Evolutionary conservation across 2,113 vertebrate genomes (phyloP).

Genomic region (Accipiter virgatus): DNA sequence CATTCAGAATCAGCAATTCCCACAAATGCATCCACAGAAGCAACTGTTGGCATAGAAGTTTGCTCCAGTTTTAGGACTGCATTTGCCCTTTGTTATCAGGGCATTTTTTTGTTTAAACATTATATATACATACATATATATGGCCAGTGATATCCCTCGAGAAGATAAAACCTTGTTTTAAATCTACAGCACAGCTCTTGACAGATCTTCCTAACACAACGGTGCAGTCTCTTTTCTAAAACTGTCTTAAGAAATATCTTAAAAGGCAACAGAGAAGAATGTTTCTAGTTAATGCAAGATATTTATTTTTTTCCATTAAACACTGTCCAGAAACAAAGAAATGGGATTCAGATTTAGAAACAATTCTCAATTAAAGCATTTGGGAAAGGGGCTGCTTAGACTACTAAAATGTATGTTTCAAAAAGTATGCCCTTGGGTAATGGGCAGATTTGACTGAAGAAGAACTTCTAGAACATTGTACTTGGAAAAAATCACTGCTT

Average conservation of each 20-base stretch:
- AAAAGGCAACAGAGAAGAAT: neutral
- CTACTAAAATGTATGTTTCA: neutral
- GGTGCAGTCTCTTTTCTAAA: neutral
- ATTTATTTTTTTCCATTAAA: neutral
- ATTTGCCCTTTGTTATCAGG: neutral
- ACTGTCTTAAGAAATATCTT: neutral
- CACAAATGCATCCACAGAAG: neutral
- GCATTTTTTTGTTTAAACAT: fast-evolving
- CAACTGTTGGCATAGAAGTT: neutral
- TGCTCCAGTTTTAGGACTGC: neutral
- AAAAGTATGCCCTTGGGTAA: neutral
- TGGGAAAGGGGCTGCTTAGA: neutral
- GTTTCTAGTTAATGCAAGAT: neutral
- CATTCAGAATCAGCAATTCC: neutral
- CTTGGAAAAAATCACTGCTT: neutral
- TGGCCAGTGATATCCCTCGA: neutral
- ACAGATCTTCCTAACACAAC: fast-evolving
- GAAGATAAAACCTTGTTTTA: neutral
- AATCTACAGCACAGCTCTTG: neutral
- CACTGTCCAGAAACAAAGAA: neutral
- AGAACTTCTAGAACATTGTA: neutral
- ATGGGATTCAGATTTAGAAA: neutral
- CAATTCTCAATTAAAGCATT: neutral
- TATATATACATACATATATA: neutral
- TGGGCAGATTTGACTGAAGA: neutral